Conservation (phyloP, 2,797 vertebrate species). For the Anolis apletophallus region DNA sequence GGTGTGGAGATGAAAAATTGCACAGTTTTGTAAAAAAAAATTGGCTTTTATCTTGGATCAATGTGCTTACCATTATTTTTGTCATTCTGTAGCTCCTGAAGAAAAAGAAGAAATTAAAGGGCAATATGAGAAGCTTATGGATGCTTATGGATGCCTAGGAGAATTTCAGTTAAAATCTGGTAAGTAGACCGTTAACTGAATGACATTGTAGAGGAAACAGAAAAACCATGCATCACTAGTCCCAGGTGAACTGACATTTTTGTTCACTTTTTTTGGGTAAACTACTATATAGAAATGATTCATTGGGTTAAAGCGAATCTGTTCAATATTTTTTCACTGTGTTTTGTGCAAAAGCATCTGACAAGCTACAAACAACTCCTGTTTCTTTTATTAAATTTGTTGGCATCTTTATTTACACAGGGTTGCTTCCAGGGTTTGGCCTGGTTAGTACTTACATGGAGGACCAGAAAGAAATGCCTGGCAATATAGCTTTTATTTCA, state of each 20-base stretch:
- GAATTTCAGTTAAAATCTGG: conserved; percentile 79
- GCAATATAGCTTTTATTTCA: too few relatives aligned
- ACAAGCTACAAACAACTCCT: conserved; percentile 37
- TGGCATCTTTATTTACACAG: conserved; percentile 11
- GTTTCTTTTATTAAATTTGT: neutral
- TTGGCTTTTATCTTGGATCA: too few relatives aligned
- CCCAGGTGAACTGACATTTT: neutral
- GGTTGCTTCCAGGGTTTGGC: neutral
- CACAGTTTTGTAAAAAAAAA: too few relatives aligned
- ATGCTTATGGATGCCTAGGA: conserved; percentile 83
- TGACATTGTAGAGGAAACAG: conserved; percentile 20
- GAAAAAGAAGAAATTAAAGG: conserved; percentile 83
- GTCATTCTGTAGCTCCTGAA: conserved; percentile 73
- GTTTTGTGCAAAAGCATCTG: conserved; percentile 17
- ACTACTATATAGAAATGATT: neutral
- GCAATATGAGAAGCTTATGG: conserved; percentile 79
- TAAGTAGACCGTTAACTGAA: conserved; percentile 62
- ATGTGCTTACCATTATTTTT: too few relatives aligned
- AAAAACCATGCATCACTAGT: neutral
- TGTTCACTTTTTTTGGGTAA: neutral
- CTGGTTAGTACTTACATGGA: too few relatives aligned
- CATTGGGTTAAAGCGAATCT: neutral
- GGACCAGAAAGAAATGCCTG: neutral
- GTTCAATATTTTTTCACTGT: conserved; percentile 21
- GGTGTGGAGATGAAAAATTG: too few relatives aligned